phyloP scores from a whole-genome alignment of 2,113 vertebrate genomes.

The Python bivittatus region DNA sequence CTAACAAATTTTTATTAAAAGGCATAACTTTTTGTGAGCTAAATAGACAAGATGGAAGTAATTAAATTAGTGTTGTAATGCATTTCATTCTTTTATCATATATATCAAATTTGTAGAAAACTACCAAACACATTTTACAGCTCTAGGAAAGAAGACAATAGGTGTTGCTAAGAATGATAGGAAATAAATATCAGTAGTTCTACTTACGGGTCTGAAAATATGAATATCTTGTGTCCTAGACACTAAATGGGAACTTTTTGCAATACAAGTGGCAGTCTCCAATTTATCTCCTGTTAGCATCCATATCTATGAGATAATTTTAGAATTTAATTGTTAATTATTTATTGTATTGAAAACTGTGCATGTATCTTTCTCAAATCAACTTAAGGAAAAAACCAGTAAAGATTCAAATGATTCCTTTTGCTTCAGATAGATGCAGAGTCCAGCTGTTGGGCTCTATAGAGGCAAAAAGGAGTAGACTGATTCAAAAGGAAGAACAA shows the following conservation, averaged over 20 bases:
- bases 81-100: not conserved
- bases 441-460: not conserved
- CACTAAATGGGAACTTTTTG: conserved; percentile 95
- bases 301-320: conserved; percentile 82
- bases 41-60: not conserved
- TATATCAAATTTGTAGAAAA: not conserved
- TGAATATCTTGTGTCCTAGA: conserved; percentile 92
- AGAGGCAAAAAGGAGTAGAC: not conserved
- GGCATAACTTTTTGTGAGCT: not conserved
- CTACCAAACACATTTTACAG: not conserved
- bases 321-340: not conserved
- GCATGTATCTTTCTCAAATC: not conserved
- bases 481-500: not conserved
- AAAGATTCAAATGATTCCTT: not conserved
- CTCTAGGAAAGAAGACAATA: not conserved
- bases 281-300: conserved; percentile 98
- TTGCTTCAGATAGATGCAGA: not conserved
- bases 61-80: not conserved
- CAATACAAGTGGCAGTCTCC: conserved; percentile 96
- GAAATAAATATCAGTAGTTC: not conserved
- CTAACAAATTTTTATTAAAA: not conserved
- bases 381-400: not conserved
- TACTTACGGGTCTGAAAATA: conserved; percentile 88
- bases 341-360: not conserved
- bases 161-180: not conserved